phyloP scores from a whole-genome alignment of 1,140 invertebrate genomes.

The Megalonaias nervosa region DNA sequence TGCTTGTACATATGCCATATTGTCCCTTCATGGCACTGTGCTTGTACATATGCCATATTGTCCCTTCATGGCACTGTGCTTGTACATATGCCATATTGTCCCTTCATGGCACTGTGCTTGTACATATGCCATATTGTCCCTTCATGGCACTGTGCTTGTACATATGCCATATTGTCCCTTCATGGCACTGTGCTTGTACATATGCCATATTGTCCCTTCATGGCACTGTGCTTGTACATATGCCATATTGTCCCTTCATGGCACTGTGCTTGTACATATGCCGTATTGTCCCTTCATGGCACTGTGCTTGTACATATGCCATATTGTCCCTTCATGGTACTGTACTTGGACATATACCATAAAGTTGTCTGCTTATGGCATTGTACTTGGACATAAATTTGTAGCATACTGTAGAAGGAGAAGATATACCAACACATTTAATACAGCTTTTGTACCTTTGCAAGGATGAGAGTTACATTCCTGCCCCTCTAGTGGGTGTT shows the following conservation, averaged over 20 bases:
- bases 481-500: slow-evolving; percentile 29
- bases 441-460: slow-evolving; percentile 23
- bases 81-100: not conserved
- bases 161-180: not conserved
- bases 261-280: too few species aligned
- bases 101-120: not conserved
- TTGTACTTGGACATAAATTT: not conserved
- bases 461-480: slow-evolving; percentile 45
- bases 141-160: not conserved
- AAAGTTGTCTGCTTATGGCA: not conserved
- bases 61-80: not conserved
- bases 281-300: too few species aligned
- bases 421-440: not conserved
- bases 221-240: too few species aligned
- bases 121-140: not conserved
- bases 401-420: not conserved
- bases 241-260: too few species aligned
- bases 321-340: not conserved
- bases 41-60: too few species aligned
- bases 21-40: too few species aligned
- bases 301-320: not conserved
- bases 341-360: not conserved
- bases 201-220: not conserved
- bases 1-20: too few species aligned
- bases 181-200: too few species aligned